These are phyloP conservation scores for Neogale vison DNA, from an alignment of 2,113 vertebrate species.

Conservation along the genomic window DNA sequence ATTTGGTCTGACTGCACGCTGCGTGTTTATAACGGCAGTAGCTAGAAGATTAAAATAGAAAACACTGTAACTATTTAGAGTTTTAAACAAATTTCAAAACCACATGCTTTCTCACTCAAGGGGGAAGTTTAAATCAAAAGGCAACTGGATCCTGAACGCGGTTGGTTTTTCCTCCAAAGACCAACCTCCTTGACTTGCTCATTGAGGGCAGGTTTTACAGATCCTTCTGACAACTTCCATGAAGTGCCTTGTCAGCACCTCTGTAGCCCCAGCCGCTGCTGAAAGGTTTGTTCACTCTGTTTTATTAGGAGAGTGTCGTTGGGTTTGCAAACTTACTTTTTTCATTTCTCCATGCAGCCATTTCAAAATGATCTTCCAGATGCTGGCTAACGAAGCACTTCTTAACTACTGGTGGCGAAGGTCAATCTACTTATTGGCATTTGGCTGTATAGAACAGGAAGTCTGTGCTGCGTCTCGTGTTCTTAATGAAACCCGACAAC, in stretches of 20 bases:
- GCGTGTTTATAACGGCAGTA: not conserved
- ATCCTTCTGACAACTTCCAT: not conserved
- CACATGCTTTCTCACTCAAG: not conserved
- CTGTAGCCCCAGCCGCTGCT: not conserved
- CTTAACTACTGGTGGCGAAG: constrained; percentile 60
- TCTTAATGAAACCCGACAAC: constrained; percentile 73
- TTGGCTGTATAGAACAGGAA: not conserved
- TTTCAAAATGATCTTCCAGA: constrained; percentile 51
- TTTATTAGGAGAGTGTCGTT: not conserved
- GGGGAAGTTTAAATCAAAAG: not conserved
- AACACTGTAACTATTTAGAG: not conserved
- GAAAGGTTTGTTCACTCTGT: not conserved
- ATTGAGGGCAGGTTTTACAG: not conserved
- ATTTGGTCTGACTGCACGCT: not conserved
- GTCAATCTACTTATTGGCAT: constrained; percentile 54
- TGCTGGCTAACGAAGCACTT: not conserved
- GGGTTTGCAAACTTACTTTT: constrained; percentile 51
- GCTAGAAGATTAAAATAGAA: constrained; percentile 25
- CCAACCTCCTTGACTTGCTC: rapidly evolving
- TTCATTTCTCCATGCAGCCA: constrained; percentile 44
- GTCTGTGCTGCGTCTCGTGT: not conserved
- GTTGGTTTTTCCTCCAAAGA: not conserved
- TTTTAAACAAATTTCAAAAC: constrained; percentile 1
- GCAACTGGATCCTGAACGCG: rapidly evolving
- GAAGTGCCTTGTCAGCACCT: rapidly evolving